Percentiles rank a stretch among this genome's conserved stretches.
phyloP scores from a whole-genome alignment of 2,113 vertebrate species.

The Myrmophylax atrothorax region DNA sequence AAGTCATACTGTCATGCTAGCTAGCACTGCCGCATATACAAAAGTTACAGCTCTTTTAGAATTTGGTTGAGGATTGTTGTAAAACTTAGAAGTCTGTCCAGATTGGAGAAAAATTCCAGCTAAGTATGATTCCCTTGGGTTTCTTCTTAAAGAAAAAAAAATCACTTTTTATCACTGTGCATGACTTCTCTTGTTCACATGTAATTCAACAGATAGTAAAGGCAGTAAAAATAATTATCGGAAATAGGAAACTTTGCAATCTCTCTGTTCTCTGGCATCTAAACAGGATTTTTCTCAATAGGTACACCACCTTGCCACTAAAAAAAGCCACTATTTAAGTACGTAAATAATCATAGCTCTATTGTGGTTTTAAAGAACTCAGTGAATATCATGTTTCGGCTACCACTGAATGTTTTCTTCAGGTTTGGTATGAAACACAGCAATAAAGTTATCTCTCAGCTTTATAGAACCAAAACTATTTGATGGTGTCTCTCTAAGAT shows the following conservation, averaged over 20 bases:
- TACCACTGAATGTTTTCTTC: conserved; percentile 45
- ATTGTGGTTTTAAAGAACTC: conserved; percentile 51
- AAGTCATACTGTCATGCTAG: not conserved
- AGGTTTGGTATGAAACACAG: conserved; percentile 49
- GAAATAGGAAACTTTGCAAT: conserved; percentile 28
- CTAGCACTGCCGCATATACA: not conserved
- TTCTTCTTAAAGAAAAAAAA: not conserved
- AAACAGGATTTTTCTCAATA: conserved; percentile 16
- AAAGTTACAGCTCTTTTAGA: not conserved
- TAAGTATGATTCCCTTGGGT: not conserved
- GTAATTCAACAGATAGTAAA: not conserved
- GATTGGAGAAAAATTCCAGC: not conserved
- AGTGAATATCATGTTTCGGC: conserved; percentile 37
- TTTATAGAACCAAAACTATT: conserved; percentile 54
- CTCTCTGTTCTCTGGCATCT: not conserved
- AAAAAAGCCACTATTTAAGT: conserved; percentile 45
- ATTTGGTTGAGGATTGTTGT: not conserved
- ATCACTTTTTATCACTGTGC: not conserved
- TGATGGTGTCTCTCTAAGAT: conserved; percentile 61
- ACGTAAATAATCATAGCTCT: conserved; percentile 28
- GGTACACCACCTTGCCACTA: conserved; percentile 19
- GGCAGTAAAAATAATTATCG: conserved; percentile 30
- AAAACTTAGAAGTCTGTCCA: not conserved
- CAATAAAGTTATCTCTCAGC: conserved; percentile 50
- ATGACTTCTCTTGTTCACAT: not conserved